Percentiles rank a stretch among this genome's conserved stretches.
These are phyloP conservation scores for Apis cerana DNA, from an alignment of 1,140 invertebrate species.

Conservation along the genomic window DNA sequence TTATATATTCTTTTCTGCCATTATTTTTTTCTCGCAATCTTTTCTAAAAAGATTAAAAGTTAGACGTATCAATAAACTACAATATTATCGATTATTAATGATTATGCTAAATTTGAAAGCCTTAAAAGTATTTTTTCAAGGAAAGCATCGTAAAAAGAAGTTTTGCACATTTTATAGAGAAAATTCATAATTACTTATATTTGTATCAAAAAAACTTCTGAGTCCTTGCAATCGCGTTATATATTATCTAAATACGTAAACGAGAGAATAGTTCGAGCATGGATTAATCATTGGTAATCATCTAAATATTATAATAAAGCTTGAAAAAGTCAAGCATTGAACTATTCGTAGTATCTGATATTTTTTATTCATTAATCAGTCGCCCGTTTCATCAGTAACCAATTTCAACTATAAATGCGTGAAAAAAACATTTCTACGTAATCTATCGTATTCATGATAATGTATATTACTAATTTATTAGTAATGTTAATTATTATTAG, in stretches of 20 bases:
- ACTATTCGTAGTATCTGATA: constrained; percentile 57
- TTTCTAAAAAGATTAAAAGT: not conserved
- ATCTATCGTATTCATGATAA: constrained; percentile 45
- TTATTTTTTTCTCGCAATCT: not conserved
- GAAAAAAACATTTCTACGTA: constrained; percentile 30
- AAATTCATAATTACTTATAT: not conserved
- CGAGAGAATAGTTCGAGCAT: constrained; percentile 65
- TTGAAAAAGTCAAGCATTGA: constrained; percentile 65
- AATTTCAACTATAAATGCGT: constrained; percentile 56
- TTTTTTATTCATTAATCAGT: constrained; percentile 57
- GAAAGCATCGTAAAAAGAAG: not conserved
- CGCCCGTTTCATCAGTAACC: constrained; percentile 39
- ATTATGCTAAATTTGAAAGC: constrained; percentile 4
- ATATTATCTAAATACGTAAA: constrained; percentile 45
- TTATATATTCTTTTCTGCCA: too few relatives aligned
- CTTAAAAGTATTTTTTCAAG: not conserved
- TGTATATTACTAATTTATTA: constrained; percentile 56
- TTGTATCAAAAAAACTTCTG: constrained; percentile 43
- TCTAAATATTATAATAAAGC: constrained; percentile 60
- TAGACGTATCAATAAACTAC: not conserved
- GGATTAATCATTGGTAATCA: constrained; percentile 57
- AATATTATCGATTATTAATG: constrained; percentile 8
- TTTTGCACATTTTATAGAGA: not conserved
- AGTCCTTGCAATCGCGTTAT: constrained; percentile 56
- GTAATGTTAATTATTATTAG: constrained; percentile 64